Conservation (phyloP, 1,140 invertebrate species). For the Acyrthosiphon pisum region DNA sequence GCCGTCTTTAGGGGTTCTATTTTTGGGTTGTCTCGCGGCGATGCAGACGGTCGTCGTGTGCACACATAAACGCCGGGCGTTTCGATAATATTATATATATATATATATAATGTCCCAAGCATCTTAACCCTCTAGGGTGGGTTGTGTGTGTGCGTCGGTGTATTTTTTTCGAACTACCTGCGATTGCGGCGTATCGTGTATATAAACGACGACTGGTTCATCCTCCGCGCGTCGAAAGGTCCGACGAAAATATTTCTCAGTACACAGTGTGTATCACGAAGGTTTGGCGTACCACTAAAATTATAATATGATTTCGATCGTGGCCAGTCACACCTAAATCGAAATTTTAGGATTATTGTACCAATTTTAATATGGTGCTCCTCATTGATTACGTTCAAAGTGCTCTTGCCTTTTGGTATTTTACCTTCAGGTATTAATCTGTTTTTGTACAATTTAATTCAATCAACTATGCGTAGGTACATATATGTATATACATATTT, state of each 20-base stretch:
- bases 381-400: too few species aligned
- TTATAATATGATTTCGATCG: too few species aligned
- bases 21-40: background rate
- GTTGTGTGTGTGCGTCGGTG: background rate
- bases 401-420: too few species aligned
- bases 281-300: too few species aligned
- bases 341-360: background rate
- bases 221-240: background rate
- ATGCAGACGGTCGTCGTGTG: background rate
- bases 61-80: background rate
- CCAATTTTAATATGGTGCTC: too few species aligned
- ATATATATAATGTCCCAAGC: background rate
- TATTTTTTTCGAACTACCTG: background rate
- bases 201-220: background rate
- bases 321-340: background rate
- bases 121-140: background rate
- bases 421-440: too few species aligned
- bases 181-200: background rate
- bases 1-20: background rate
- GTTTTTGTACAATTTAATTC: too few species aligned
- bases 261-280: background rate
- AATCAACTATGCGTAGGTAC: too few species aligned
- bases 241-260: background rate
- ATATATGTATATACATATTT: too few species aligned
- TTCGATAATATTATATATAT: background rate